A percentile compares a stretch with the other conserved stretches of the same genome.
Evolutionary conservation across 1,140 invertebrate species (phyloP).

Genomic region (Drosophila athabasca): DNA sequence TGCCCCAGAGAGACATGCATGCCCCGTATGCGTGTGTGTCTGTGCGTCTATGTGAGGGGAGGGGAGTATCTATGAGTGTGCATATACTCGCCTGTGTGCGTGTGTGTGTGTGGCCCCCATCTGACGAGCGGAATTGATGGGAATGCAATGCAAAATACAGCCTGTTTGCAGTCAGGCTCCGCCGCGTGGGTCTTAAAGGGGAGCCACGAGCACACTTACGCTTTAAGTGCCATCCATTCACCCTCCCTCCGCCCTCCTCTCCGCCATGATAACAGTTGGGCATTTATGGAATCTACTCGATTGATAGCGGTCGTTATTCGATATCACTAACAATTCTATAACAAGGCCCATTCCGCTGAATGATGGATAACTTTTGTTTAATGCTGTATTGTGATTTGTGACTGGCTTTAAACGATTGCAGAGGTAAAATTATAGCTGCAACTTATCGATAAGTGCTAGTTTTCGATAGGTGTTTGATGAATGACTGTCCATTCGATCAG

Average conservation of each 20-base stretch:
- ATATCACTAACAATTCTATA: too few species aligned
- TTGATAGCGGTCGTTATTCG: too few species aligned
- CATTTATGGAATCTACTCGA: slow-evolving; percentile 28
- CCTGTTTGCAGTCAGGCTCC: slow-evolving; percentile 29
- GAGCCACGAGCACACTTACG: slow-evolving; percentile 10
- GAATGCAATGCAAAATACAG: slow-evolving; percentile 31
- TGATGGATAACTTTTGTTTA: too few species aligned
- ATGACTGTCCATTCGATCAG: too few species aligned
- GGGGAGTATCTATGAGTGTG: slow-evolving; percentile 9
- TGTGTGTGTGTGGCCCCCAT: slow-evolving; percentile 29
- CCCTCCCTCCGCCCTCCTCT: neutral
- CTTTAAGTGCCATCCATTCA: slow-evolving; percentile 10
- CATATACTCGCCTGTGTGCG: slow-evolving; percentile 4
- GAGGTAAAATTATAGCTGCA: too few species aligned
- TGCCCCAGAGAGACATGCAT: slow-evolving; percentile 60
- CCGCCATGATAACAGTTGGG: slow-evolving; percentile 22
- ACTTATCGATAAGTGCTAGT: too few species aligned
- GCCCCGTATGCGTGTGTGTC: slow-evolving; percentile 4
- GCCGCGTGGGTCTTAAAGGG: slow-evolving; percentile 31
- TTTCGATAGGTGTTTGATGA: too few species aligned
- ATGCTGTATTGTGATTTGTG: too few species aligned
- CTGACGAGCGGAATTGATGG: slow-evolving; percentile 55
- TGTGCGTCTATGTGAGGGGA: neutral
- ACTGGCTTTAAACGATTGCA: too few species aligned
- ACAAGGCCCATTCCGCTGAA: too few species aligned